A percentile compares a stretch with the other conserved stretches of the same genome.
Evolutionary conservation across 1,140 invertebrate genomes (phyloP).

Genomic region (Diuraphis noxia): DNA sequence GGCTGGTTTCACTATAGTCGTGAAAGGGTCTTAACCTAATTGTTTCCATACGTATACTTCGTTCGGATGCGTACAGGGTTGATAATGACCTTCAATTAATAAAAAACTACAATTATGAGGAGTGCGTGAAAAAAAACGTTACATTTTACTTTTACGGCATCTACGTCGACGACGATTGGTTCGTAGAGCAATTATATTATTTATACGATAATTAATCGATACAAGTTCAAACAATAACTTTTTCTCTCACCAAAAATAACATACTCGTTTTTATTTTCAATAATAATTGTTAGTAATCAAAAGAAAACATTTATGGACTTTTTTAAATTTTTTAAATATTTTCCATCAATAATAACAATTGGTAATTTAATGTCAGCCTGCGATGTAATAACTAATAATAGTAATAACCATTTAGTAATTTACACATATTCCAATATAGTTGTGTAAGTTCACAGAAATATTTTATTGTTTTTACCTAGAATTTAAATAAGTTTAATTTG

Average conservation of each 20-base stretch:
- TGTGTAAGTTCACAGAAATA: background rate
- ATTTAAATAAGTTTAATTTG: background rate
- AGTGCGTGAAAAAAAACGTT: constrained; percentile 16
- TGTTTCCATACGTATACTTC: constrained; percentile 21
- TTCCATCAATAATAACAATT: background rate
- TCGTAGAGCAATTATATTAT: background rate
- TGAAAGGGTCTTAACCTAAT: constrained; percentile 52
- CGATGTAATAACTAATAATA: background rate
- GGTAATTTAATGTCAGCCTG: background rate
- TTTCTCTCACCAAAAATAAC: background rate
- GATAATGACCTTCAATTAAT: constrained; percentile 37
- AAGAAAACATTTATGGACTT: background rate
- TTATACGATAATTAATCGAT: constrained; percentile 5
- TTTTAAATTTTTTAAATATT: background rate
- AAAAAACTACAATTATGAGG: background rate
- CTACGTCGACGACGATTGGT: background rate
- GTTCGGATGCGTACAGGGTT: constrained; percentile 33
- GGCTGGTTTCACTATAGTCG: constrained; percentile 36
- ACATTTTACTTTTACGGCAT: constrained; percentile 29
- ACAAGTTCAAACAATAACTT: background rate
- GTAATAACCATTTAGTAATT: background rate
- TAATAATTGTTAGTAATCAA: background rate
- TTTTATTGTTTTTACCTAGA: background rate
- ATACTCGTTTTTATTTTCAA: background rate
- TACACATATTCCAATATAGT: background rate